Conservation (phyloP, 1,140 invertebrate species). For the Eubasilissa regina region DNA sequence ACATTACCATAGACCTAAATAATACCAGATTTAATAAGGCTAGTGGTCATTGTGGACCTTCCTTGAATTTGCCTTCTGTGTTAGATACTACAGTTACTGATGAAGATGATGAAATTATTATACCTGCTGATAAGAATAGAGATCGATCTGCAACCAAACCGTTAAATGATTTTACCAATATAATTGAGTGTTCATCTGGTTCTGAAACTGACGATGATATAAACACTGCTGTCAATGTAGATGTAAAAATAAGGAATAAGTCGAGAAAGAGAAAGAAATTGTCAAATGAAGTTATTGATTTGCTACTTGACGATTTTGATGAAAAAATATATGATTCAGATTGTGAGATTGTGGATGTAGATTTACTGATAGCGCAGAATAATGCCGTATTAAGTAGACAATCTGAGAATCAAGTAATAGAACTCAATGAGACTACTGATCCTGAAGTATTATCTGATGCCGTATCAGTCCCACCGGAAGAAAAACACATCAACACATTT, state of each 20-base stretch:
- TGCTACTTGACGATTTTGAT: conserved; percentile 8
- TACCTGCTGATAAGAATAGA: background rate
- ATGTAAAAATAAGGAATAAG: background rate
- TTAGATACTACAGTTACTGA: background rate
- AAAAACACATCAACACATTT: background rate
- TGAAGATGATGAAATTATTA: background rate
- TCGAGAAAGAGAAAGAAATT: conserved; percentile 1
- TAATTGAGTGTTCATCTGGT: conserved; percentile 31
- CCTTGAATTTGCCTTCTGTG: background rate
- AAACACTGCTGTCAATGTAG: background rate
- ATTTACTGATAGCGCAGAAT: conserved; percentile 11
- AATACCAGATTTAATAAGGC: conserved; percentile 29
- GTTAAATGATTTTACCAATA: background rate
- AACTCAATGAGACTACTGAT: background rate
- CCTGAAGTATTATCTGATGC: background rate
- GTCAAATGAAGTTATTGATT: conserved; percentile 1
- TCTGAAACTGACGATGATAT: background rate
- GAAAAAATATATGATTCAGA: conserved; percentile 30
- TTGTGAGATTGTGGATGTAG: conserved; percentile 36
- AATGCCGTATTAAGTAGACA: conserved; percentile 9
- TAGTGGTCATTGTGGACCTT: background rate
- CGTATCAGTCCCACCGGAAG: background rate
- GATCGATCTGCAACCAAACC: background rate
- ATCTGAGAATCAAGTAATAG: background rate
- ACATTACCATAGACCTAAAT: conserved; percentile 27